These are phyloP conservation scores for Leistus spinibarbis DNA, from an alignment of 2,888 invertebrate genomes.

Conservation along the genomic window DNA sequence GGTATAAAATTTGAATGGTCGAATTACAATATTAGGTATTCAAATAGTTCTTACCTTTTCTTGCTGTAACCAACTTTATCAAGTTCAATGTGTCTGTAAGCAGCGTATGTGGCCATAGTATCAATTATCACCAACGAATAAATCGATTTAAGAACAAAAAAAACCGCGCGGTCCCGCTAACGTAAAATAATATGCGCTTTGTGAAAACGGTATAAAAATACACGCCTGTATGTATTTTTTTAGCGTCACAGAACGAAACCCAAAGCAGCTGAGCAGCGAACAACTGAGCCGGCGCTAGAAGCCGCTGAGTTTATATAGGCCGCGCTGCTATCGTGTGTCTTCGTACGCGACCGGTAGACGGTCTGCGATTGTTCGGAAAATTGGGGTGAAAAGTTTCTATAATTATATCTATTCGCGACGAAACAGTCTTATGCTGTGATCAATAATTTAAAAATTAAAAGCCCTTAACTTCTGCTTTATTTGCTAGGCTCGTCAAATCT, in stretches of 20 bases:
- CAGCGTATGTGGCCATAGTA: slow-evolving; percentile 87
- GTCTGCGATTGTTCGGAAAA: background rate
- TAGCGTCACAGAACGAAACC: background rate
- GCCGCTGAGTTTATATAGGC: background rate
- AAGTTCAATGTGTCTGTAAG: slow-evolving; percentile 91
- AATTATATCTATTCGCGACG: background rate
- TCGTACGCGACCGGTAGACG: background rate
- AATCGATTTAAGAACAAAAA: slow-evolving; percentile 16
- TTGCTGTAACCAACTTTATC: slow-evolving; percentile 94
- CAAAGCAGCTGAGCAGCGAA: background rate
- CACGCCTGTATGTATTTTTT: background rate
- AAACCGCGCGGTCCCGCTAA: slow-evolving; percentile 10
- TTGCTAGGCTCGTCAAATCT: background rate
- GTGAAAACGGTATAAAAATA: slow-evolving; percentile 1
- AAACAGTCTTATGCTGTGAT: background rate
- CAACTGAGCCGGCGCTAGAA: background rate
- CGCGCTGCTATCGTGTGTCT: background rate
- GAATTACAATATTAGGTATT: background rate
- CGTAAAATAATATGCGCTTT: background rate
- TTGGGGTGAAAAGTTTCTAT: background rate
- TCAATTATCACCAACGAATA: background rate
- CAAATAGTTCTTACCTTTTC: slow-evolving; percentile 72
- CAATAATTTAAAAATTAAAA: background rate
- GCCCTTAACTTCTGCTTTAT: background rate
- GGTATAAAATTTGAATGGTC: background rate